Base-by-base conservation (phyloP, 92 coral and sea anemone species). In the Bergia sp. region DNA sequence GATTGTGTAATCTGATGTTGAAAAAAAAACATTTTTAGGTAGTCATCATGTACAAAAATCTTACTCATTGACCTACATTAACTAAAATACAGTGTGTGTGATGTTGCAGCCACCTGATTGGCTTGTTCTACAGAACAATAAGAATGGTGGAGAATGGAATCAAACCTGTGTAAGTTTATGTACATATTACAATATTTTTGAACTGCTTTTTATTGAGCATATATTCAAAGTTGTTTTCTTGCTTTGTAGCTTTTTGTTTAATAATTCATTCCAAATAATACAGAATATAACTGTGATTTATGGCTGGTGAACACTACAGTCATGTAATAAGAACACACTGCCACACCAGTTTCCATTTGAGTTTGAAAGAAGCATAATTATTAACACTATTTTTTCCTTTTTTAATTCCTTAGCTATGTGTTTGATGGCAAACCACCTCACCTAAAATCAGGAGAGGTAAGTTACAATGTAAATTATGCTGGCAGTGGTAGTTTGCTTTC, bases 391-490 rank as follows among this genome's bases (percentile, higher is more conserved):
- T 21, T 23, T 61, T 77, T 21, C 0, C 23, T 0, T 16, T 21
- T 67, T 89, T 79, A 50, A 16, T 40, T 73, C 44, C 87, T 16
- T 85, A 97, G 99, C 66, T 97, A 95, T 94, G 99, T 97, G n/a
- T 97, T 97, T 94, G 99, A 97, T 93, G 99, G 99, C 78, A 97
- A 97, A 86, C 99, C 99, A 75, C 99, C 99, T 80, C 96, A 94
- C 37, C 66, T 97, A 84, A 97, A 97, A 84, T 97, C 99, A 72
- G 98, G 99, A 82, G 99, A 97, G 96, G 99, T 97, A 92, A 90
- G 81, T 55, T 20, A n/a, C n/a, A n/a, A n/a, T n/a, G n/a, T n/a
- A n/a, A 42, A 7, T 40, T 71, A 2, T 44, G 67, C n/a, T 16
- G 23, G 53, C 8, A 47, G 53, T 16, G 23, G 67, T 16, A 50